Base-by-base conservation (phyloP, 1,140 invertebrate genomes). In the Drosophila elegans region DNA sequence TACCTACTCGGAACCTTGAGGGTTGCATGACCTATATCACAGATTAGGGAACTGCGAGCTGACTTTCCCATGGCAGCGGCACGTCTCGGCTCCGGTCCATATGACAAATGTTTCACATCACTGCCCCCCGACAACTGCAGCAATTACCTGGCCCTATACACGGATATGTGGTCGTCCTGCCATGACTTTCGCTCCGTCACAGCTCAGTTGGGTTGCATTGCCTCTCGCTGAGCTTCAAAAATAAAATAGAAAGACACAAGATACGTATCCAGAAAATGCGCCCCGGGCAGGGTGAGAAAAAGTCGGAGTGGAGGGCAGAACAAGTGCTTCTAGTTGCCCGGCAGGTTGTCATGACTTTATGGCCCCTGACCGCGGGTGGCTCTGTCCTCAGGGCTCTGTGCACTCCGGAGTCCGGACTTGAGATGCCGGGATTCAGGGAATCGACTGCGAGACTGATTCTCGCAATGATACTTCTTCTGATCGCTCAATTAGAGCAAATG, bases 21-120 rank as follows among this genome's bases (percentile, higher is more conserved):
- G 83, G 83, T 88, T 88, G 83, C 84, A 88, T 88, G 83, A 88
- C 83, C 83, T 89, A 88, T 88, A 88, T 88, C 83, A 88, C 66
- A 88, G 83, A 73, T 88, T 89, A 80, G 64, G 73, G 64, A 62
- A 53, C 61, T 32, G 62, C 76, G 62, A 60, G 53, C 66, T 72
- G 80, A 83, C 79, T 86, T 86, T 86, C 83, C 83, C 83, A 86
- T 66, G 83, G 84, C 81, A 85, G 46, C 77, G 77, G 73, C 79
- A 86, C 79, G 83, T 86, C 69, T 67, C 39, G 42, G 73, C 53
- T 67, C 66, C 75, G 62, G 61, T 86, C 75, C 77, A 84, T 88
- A 82, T 88, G 83, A 88, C 84, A 89, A 88, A 88, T 83, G 83
- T 82, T 88, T 79, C 83, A 82, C 83, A 89, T 88, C 79, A 79